Conservation (phyloP, 2,888 invertebrate genomes). For the Tenthredo distinguenda region DNA sequence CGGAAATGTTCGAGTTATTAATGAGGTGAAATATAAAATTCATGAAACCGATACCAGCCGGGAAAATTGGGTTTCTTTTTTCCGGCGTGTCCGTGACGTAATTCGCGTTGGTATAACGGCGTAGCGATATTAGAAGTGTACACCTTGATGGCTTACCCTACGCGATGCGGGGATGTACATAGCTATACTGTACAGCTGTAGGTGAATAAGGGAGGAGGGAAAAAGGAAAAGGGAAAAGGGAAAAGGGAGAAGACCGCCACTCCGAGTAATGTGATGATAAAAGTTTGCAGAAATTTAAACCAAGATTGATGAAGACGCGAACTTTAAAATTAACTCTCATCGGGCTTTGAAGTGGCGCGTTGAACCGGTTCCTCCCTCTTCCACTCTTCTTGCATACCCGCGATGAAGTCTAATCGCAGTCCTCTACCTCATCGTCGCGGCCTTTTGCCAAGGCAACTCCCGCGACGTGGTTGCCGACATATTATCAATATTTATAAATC, state of each 20-base stretch:
- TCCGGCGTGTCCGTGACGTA: conserved; percentile 1
- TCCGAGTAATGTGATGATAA: conserved; percentile 52
- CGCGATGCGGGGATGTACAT: neutral
- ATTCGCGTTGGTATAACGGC: neutral
- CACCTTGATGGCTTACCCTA: neutral
- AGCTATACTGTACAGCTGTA: neutral
- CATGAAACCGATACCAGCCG: conserved; percentile 66
- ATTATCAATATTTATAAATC: conserved; percentile 46
- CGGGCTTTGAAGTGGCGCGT: conserved; percentile 66
- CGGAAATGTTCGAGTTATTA: conserved; percentile 63
- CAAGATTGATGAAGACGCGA: conserved; percentile 62
- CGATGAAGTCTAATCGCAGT: conserved; percentile 13
- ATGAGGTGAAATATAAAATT: conserved; percentile 74
- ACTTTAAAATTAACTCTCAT: conserved; percentile 69
- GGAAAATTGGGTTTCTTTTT: conserved; percentile 14
- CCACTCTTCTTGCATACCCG: conserved; percentile 56
- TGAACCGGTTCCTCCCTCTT: conserved; percentile 63
- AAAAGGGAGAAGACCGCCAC: conserved; percentile 41
- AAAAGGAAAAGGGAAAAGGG: conserved; percentile 50
- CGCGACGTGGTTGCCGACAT: conserved; percentile 23
- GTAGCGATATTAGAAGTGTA: conserved; percentile 4
- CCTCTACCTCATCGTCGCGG: conserved; percentile 50
- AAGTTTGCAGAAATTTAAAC: conserved; percentile 66
- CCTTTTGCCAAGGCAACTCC: neutral
- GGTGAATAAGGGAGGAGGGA: neutral